These are phyloP conservation scores for Heliconius sara DNA, from an alignment of 2,888 invertebrate species.

Conservation along the genomic window DNA sequence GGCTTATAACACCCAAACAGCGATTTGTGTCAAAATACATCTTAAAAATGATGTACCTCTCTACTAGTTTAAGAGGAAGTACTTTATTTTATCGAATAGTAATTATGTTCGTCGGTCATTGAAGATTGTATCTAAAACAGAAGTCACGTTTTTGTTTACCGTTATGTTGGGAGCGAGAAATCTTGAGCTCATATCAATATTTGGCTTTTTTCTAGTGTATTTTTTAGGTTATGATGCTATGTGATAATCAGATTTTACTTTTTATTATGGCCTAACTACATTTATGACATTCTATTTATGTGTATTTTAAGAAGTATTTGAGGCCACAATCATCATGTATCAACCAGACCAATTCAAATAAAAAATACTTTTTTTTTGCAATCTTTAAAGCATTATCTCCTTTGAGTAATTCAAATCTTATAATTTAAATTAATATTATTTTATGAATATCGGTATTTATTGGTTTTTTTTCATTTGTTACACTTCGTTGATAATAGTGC, in stretches of 20 bases:
- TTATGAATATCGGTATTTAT: too few relatives aligned
- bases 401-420: too few relatives aligned
- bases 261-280: neutral
- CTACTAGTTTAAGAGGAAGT: conserved; percentile 11
- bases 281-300: neutral
- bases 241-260: neutral
- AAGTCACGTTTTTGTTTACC: conserved; percentile 52
- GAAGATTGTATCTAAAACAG: conserved; percentile 51
- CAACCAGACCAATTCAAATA: neutral
- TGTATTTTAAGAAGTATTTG: neutral
- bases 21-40: conserved; percentile 20
- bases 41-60: neutral
- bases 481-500: too few relatives aligned
- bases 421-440: too few relatives aligned
- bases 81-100: conserved; percentile 37
- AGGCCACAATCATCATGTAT: neutral
- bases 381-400: too few relatives aligned
- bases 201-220: conserved; percentile 11
- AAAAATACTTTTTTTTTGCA: too few relatives aligned
- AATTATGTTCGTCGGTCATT: conserved; percentile 38
- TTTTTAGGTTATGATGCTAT: neutral
- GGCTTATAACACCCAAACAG: neutral
- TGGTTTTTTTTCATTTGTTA: too few relatives aligned
- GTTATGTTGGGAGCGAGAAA: conserved; percentile 48
- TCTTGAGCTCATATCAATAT: conserved; percentile 20